Evolutionary conservation across 2,888 invertebrate species (phyloP).

Genomic region (Agriopis leucophaearia): DNA sequence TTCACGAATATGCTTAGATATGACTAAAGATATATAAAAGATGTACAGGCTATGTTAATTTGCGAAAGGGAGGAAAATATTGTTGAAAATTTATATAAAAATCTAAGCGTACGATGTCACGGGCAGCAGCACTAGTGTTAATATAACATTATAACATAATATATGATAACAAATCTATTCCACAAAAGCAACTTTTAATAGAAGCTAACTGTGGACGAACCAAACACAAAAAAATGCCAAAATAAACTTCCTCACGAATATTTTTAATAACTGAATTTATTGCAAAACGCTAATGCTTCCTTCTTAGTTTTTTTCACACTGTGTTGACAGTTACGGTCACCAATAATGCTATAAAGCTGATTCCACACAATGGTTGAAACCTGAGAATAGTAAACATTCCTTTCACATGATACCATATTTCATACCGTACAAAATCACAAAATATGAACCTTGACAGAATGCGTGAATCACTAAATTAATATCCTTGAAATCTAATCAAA

Average conservation of each 20-base stretch:
- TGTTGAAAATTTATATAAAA: too few species aligned
- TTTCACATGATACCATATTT: slow-evolving; percentile 71
- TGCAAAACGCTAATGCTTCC: slow-evolving; percentile 67
- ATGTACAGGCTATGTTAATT: too few species aligned
- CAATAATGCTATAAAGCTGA: slow-evolving; percentile 67
- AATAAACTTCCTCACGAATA: slow-evolving; percentile 75
- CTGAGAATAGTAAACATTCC: slow-evolving; percentile 79
- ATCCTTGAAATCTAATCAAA: slow-evolving; percentile 85
- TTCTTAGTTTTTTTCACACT: slow-evolving; percentile 72
- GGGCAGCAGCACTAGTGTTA: too few species aligned
- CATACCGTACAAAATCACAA: slow-evolving; percentile 79
- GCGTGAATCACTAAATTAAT: slow-evolving; percentile 83
- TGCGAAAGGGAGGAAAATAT: too few species aligned
- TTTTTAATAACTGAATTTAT: slow-evolving; percentile 40
- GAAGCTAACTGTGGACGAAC: not conserved
- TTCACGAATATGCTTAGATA: too few species aligned
- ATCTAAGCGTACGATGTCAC: too few species aligned
- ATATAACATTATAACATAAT: too few species aligned
- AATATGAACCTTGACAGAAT: slow-evolving; percentile 80
- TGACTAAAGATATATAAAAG: too few species aligned
- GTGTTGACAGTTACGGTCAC: slow-evolving; percentile 78
- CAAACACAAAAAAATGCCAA: slow-evolving; percentile 57
- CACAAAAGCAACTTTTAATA: not conserved
- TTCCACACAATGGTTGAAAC: slow-evolving; percentile 73
- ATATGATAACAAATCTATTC: not conserved